Evolutionary conservation across 2,113 vertebrate genomes (phyloP).

Genomic region (Myrmophylax atrothorax): DNA sequence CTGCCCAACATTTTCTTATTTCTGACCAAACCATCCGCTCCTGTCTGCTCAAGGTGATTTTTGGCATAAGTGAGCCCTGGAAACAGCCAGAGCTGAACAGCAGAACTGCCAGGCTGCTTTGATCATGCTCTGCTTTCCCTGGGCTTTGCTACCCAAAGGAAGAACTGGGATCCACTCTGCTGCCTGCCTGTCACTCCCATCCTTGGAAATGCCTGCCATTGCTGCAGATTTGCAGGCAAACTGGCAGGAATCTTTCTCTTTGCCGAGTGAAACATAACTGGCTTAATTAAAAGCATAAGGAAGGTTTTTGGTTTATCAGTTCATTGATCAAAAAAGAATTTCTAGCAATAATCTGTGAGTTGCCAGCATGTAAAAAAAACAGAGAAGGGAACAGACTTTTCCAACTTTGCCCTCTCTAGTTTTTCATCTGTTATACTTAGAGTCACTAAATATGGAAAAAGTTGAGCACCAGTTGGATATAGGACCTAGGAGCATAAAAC

Average conservation of each 20-base stretch:
- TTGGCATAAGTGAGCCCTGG: accelerated
- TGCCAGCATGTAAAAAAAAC: neutral
- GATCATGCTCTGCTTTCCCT: neutral
- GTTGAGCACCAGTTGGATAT: too few relatives aligned
- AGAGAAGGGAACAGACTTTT: neutral
- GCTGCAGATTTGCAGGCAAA: neutral
- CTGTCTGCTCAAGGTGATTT: neutral
- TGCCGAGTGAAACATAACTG: neutral
- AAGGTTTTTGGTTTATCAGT: neutral
- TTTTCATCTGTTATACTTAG: neutral
- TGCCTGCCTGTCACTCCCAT: neutral
- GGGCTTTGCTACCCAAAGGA: neutral
- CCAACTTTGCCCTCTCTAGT: neutral
- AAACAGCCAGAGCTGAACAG: neutral
- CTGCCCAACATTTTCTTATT: neutral
- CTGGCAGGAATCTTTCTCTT: neutral
- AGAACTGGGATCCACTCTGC: neutral
- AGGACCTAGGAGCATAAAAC: neutral
- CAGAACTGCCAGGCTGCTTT: neutral
- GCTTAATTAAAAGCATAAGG: neutral
- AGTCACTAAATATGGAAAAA: neutral
- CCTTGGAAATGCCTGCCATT: neutral
- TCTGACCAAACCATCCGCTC: neutral
- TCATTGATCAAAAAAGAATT: neutral
- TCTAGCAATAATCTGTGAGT: neutral